phyloP scores from a whole-genome alignment of 2,888 invertebrate species.

The Apamea epomidion region DNA sequence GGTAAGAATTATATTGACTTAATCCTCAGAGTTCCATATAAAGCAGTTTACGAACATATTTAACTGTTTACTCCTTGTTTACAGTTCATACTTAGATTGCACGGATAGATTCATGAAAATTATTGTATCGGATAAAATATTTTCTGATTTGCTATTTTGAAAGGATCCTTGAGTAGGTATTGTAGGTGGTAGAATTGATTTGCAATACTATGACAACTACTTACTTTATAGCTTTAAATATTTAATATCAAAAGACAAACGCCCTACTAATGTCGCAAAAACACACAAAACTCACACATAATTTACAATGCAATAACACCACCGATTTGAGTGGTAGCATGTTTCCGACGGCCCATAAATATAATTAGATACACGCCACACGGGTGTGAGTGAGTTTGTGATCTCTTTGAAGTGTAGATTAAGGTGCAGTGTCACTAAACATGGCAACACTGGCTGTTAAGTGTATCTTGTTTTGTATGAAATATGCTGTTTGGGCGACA shows the following conservation, averaged over 20 bases:
- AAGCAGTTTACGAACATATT: not conserved
- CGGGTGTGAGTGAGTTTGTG: conserved; percentile 59
- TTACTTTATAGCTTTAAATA: not conserved
- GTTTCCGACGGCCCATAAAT: conserved; percentile 40
- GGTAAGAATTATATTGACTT: conserved; percentile 18
- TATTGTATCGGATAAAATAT: not conserved
- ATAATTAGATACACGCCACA: conserved; percentile 48
- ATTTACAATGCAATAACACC: conserved; percentile 38
- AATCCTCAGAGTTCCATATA: not conserved
- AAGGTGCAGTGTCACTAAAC: conserved; percentile 68
- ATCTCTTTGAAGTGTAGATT: conserved; percentile 74
- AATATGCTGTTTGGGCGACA: conserved; percentile 47
- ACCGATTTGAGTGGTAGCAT: conserved; percentile 27
- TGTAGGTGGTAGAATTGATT: not conserved
- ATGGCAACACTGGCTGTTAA: conserved; percentile 49
- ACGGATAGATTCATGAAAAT: not conserved
- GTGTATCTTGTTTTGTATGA: conserved; percentile 50
- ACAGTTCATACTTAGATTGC: not conserved
- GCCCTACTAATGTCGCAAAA: not conserved
- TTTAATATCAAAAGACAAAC: not conserved
- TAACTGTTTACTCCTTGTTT: not conserved
- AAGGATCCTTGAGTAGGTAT: not conserved
- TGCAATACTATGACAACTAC: not conserved
- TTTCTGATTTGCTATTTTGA: not conserved
- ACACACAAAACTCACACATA: conserved; percentile 2